Base-by-base conservation (phyloP, 23 tunicate species). In the Trididemnum nubilum region DNA sequence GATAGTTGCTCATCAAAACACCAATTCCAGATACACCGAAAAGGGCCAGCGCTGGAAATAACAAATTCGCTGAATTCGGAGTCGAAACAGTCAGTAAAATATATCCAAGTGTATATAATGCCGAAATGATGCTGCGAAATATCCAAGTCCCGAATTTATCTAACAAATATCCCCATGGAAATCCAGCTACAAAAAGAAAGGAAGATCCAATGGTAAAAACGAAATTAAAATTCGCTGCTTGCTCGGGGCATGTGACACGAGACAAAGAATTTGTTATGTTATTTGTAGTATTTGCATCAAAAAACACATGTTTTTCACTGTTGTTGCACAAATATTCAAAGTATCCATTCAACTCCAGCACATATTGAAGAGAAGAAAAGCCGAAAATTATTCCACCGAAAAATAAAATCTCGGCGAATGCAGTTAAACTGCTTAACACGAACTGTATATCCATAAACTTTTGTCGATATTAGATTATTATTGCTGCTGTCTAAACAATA, bases 91-190 rank as follows among this genome's bases (percentile, higher is more conserved):
- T 30, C 70, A 81, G 18, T 31, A 87, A 33, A 18, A 81, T 50
- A 23, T 70, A 64, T 0, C 86, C 86, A 0, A 65, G 24, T 12
- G 86, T 73, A 35, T 24, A 87, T 12, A 87, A 72, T 12, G 23
- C 22, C 2, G 67, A 31, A 1, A 76, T 66, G 4, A 87, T 31
- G 36, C 36, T 36, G 5, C 85, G 85, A 32, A 70, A 81, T 26
- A 87, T 52, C 92, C 92, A 87, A 2, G 86, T 81, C 0, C 92
- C 92, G 33, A 81, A 80, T 25, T 34, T 1, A 49, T 87, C 92
- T 22, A 72, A 51, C 22, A 87, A 67, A 34, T 57, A 87, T 44
- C 92, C 92, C 29, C 49, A 67, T 34, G 72, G 54, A 63, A 81
- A 73, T 31, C 76, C 29, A 22, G 77, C 49, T 37, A 87, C 61